phyloP scores from a whole-genome alignment of 2,113 vertebrate species.

The Edolisoma coerulescens region DNA sequence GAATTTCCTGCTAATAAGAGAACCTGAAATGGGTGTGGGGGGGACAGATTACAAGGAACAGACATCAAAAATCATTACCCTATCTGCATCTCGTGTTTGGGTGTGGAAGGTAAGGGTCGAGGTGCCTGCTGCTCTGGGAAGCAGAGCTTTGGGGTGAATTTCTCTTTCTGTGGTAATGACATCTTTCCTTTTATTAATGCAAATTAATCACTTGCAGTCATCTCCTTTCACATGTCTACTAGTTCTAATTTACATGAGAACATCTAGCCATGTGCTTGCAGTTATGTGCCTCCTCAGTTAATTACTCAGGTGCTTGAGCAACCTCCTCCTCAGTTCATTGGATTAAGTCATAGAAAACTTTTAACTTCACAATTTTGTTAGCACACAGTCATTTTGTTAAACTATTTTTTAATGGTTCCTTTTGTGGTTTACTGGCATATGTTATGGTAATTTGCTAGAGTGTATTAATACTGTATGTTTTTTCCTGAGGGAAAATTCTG shows the following conservation, averaged over 20 bases:
- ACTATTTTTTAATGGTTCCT: not conserved
- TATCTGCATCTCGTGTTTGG: rapidly evolving
- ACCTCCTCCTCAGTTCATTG: not conserved
- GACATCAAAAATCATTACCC: not conserved
- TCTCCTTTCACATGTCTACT: not conserved
- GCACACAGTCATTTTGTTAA: not conserved
- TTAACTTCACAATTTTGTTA: not conserved
- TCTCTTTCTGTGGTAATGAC: not conserved
- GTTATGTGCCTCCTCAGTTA: not conserved
- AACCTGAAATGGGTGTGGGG: not conserved
- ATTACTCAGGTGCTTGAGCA: not conserved
- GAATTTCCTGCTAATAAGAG: not conserved
- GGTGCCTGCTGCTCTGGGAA: not conserved
- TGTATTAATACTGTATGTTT: not conserved
- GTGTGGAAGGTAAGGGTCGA: rapidly evolving
- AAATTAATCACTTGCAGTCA: not conserved
- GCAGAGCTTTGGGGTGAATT: not conserved
- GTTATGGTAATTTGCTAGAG: not conserved
- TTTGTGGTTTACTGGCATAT: not conserved
- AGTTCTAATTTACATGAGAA: not conserved
- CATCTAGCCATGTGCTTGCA: not conserved
- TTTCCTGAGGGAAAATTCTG: not conserved
- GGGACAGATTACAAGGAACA: not conserved
- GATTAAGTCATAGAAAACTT: not conserved
- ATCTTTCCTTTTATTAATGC: not conserved